Base-by-base conservation (phyloP, 2,888 invertebrate species). In the Megalurothrips usitatus region DNA sequence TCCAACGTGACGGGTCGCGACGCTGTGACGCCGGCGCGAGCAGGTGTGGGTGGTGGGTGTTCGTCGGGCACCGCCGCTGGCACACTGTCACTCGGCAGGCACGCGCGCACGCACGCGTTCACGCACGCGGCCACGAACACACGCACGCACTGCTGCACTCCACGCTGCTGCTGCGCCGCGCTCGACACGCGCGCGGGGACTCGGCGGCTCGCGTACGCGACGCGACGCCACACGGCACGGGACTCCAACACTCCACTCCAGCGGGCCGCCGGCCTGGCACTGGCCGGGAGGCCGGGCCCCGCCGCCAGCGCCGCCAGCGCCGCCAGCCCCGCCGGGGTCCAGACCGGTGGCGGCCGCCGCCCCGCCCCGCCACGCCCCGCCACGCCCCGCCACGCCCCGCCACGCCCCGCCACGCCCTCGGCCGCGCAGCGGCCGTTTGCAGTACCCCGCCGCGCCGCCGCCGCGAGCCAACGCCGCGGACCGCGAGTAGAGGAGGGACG, bases 221-320 rank as follows among this genome's bases (percentile, higher is more conserved):
- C 58, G 58, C 58, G 17, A 58, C 58, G 58, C 58, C 14, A 17
- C 58, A n/a, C 58, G 19, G 17, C 58, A 19, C 58, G 14, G 6
- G 14, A n/a, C 58, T 14, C 58, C 58, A 58, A 17, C 58, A n/a
- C 58, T 14, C 58, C 58, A 58, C 58, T 58, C 58, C 58, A 58
- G 58, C 58, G 58, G 58, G 58, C 58, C 17, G 58, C 58, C 17
- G 58, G 58, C 58, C n/a, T n/a, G 58, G 58, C 58, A 58, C 58
- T 58, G 58, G 58, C 58, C 58, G 6, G 52, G 34, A 6, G 3
- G 2, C 34, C 34, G 34, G 34, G 52, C 52, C 10, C 52, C 19
- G 17, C 52, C 52, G 3, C 14, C 52, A 14, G 52, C 52, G 17
- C n/a, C 52, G 52, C 12, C 52, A n/a, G n/a, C n/a, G n/a, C n/a